A percentile compares a stretch with the other conserved stretches of the same genome.
Conservation (phyloP, 2,797 vertebrate genomes). For the Hydrocynus forskahlii region DNA sequence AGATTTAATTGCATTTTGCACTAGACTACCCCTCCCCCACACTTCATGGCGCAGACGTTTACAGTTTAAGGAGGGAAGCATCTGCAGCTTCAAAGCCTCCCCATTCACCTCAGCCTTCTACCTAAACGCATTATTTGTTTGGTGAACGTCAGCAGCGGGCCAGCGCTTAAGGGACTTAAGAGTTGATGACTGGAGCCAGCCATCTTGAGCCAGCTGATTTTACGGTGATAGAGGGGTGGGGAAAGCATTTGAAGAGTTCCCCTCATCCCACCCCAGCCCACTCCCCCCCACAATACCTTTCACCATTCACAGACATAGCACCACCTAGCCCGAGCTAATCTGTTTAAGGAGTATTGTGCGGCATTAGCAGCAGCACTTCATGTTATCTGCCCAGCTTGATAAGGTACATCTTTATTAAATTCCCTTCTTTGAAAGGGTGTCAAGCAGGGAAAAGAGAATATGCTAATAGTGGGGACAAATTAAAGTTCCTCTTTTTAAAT, state of each 20-base stretch:
- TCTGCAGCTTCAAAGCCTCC: slow-evolving; percentile 51
- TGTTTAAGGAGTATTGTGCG: slow-evolving; percentile 89
- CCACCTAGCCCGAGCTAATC: slow-evolving; percentile 72
- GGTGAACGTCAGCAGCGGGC: slow-evolving; percentile 61
- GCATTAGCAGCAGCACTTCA: slow-evolving; percentile 90
- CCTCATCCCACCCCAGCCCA: background rate
- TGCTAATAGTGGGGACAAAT: slow-evolving; percentile 87
- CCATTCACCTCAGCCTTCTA: slow-evolving; percentile 32
- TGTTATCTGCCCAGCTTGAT: slow-evolving; percentile 91
- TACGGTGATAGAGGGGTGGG: slow-evolving; percentile 75
- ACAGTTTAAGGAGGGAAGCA: slow-evolving; percentile 52
- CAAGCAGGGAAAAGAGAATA: slow-evolving; percentile 82
- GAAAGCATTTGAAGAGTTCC: slow-evolving; percentile 80
- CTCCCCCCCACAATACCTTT: slow-evolving; percentile 5
- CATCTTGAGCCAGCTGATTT: slow-evolving; percentile 88
- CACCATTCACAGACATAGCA: slow-evolving; percentile 64
- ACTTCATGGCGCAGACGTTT: slow-evolving; percentile 37
- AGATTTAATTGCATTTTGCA: slow-evolving; percentile 56
- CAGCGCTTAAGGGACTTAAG: slow-evolving; percentile 77
- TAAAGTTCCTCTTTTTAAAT: slow-evolving; percentile 75
- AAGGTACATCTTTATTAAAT: slow-evolving; percentile 99
- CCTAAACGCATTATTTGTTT: slow-evolving; percentile 58
- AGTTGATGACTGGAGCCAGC: slow-evolving; percentile 79
- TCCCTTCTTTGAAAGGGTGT: slow-evolving; percentile 87
- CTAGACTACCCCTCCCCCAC: slow-evolving; percentile 48